Evolutionary conservation across 2,113 vertebrate species (phyloP), one percentile per base, ranked within the genome.

Genomic region (Archilochus colubris): DNA sequence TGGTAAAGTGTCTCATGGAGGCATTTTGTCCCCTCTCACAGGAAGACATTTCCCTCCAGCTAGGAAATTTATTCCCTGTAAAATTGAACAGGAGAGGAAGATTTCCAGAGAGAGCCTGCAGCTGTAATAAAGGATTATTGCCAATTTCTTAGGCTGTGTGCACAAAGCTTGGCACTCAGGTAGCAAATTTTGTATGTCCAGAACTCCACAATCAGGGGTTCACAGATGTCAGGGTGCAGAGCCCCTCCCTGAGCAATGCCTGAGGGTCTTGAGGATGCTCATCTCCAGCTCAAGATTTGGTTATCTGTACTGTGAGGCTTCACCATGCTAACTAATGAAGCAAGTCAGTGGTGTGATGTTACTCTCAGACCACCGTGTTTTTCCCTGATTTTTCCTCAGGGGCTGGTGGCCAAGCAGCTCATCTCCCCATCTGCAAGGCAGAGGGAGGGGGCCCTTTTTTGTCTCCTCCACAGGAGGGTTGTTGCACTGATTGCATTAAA

Each of bases 11-110:
- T 82, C 58, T 89, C 44, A 1, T 30, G 36, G 67, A 82, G 78
- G 36, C 4, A 14, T 79, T 92, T 81, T 84, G 43, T 82, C 89
- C 30, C 36, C 24, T 87, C 46, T 85, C 40, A 40, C 36, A 66
- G 54, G 75, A 93, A 69, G 75, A 94, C 27, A 73, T 69, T 86
- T 91, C 36, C 55, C 30, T 94, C 82, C 78, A 80, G 90, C 63
- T n/a, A 89, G 67, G 85, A 93, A 88, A 89, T 88, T 77, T 95
- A 96, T 94, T 89, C 88, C 51, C 72, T 91, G 82, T 86, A 94
- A 96, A 96, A 96, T 19, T 85, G 88, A 93, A 91, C 40, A 73
- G 90, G 79, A 73, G 75, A 88, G 69, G 64, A 93, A 82, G 82
- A 86, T 95, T 94, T 83, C 51, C 80, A 74, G 91, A 86, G 91